Base-by-base conservation (phyloP, 2,888 invertebrate genomes). In the Tachina grossa region DNA sequence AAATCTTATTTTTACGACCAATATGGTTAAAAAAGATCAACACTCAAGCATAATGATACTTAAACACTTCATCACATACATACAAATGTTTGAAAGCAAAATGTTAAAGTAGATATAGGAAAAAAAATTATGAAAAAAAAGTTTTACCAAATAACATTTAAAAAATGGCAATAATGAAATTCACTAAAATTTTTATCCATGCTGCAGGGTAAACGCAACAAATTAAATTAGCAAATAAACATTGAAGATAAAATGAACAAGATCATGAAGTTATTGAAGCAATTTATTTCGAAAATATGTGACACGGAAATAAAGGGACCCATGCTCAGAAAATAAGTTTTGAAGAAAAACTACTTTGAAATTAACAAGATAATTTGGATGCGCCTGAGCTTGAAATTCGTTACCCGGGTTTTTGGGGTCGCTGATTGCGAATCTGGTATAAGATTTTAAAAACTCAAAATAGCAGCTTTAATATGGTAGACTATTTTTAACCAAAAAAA, bases 1-100 rank as follows among this genome's bases (percentile, higher is more conserved):
- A 69, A 51, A 2, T 61, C 47, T 31, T 63, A 19, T 45, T 43
- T 78, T 61, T 55, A 78, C 61, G 69, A 45, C 59, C 69, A 68
- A 59, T 47, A 76, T 39, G 13, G 43, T 43, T 55, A 6, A 31
- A 59, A 49, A 53, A 61, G 41, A 57, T 59, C 19, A 11, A 59
- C 68, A 57, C 47, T 16, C 49, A 41, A n/a, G 31, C n/a, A 75
- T 49, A 51, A 11, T 41, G 6, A 16, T 13, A n/a, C 4, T 14
- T 31, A 66, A 14, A 63, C 43, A 53, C 22, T n/a, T 47, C 53
- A 43, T 43, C 43, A 55, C 41, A 59, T 59, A 14, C 31, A 59
- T 59, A 14, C 31, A 6, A 5, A 31, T 31, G 31, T 6, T 31
- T 6, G 2, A 31, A 31, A 5, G 31, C 31, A 31, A 31, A 31